Percentiles rank a stretch among this genome's conserved stretches.
Conservation (phyloP, 2,113 vertebrate species). For the Percopsis transmontana region DNA sequence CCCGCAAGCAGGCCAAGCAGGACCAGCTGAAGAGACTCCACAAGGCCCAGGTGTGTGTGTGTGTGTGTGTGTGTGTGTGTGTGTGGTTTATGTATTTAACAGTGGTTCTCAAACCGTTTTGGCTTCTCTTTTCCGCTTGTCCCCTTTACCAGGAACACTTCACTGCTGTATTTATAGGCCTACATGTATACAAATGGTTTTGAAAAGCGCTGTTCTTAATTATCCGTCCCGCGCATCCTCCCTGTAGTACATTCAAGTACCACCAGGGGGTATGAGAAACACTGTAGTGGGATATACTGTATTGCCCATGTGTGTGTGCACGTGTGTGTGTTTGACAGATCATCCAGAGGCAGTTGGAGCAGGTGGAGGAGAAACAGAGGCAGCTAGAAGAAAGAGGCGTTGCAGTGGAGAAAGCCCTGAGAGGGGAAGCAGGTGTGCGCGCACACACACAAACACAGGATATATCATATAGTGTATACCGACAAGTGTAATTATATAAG, state of each 20-base stretch:
- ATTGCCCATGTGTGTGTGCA: background rate
- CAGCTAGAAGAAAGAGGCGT: conserved; percentile 92
- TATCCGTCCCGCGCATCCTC: too few relatives aligned
- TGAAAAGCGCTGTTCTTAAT: too few relatives aligned
- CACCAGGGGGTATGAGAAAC: too few relatives aligned
- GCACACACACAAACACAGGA: background rate
- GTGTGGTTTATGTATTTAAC: background rate
- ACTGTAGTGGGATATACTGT: too few relatives aligned
- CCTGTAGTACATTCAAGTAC: too few relatives aligned
- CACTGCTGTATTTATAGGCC: too few relatives aligned
- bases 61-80: conserved; percentile 3
- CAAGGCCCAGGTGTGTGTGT: conserved; percentile 85
- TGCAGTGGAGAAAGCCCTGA: conserved; percentile 91
- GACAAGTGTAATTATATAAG: too few relatives aligned
- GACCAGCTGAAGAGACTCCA: conserved; percentile 93
- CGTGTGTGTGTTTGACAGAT: conserved; percentile 75
- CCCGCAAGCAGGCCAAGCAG: conserved; percentile 89
- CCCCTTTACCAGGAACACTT: too few relatives aligned
- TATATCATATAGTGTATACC: too few relatives aligned
- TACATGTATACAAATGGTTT: too few relatives aligned
- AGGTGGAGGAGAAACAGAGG: conserved; percentile 94
- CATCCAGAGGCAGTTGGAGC: conserved; percentile 93
- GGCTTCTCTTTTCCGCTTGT: too few relatives aligned
- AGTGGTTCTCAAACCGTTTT: background rate
- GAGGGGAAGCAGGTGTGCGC: conserved; percentile 90